phyloP scores from a whole-genome alignment of 2,888 invertebrate genomes.

The Drosophila greeni region DNA sequence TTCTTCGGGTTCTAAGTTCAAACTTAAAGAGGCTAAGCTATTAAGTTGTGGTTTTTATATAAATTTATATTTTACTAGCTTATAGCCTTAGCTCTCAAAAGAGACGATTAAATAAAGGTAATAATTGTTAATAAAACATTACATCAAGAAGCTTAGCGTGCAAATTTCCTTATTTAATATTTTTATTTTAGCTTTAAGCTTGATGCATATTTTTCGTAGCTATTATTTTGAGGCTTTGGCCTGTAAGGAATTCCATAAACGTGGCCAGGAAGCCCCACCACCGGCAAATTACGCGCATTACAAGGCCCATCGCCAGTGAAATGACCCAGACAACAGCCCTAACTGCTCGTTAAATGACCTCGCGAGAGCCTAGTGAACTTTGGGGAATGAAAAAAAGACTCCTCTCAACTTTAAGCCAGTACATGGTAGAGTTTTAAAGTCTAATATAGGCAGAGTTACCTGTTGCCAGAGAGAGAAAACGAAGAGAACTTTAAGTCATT shows the following conservation, averaged over 20 bases:
- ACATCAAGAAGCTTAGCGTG: neutral
- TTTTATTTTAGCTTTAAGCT: neutral
- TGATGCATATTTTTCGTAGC: neutral
- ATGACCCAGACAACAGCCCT: constrained; percentile 49
- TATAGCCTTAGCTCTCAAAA: neutral
- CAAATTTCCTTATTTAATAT: neutral
- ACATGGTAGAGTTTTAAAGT: constrained; percentile 12
- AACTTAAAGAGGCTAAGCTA: neutral
- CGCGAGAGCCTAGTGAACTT: constrained; percentile 43
- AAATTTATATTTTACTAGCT: no score
- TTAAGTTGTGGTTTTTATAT: neutral
- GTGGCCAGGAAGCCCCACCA: constrained; percentile 23
- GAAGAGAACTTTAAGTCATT: constrained; percentile 18
- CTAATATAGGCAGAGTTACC: constrained; percentile 39
- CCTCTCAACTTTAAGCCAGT: constrained; percentile 57
- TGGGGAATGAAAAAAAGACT: constrained; percentile 13
- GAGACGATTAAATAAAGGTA: neutral
- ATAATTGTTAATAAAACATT: neutral
- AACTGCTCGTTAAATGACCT: constrained; percentile 53
- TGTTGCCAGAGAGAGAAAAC: constrained; percentile 45
- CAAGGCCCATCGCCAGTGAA: constrained; percentile 49
- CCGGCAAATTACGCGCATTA: constrained; percentile 60
- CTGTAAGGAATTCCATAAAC: constrained; percentile 13
- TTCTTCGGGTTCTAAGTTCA: no score
- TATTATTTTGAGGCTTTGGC: neutral